Evolutionary conservation across 2,888 invertebrate species (phyloP).

Genomic region (Selenia dentaria): DNA sequence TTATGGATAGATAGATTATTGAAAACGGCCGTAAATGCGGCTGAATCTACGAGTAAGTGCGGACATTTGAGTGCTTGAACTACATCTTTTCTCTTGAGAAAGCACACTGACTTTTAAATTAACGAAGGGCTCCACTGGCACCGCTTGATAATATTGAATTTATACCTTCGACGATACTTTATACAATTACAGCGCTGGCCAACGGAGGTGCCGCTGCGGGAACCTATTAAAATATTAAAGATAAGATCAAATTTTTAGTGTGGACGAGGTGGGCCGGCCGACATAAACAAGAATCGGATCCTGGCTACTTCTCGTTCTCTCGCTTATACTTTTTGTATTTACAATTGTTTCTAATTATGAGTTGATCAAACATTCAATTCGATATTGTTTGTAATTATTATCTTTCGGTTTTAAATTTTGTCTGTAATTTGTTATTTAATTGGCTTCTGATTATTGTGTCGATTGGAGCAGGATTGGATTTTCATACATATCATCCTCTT

Average conservation of each 20-base stretch:
- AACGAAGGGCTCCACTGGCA: constrained; percentile 36
- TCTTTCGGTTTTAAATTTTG: constrained; percentile 65
- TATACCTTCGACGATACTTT: constrained; percentile 69
- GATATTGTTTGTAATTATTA: constrained; percentile 77
- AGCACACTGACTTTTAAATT: background rate
- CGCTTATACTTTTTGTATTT: constrained; percentile 72
- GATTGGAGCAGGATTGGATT: constrained; percentile 40
- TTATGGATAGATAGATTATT: too few species aligned
- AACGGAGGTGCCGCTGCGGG: constrained; percentile 75
- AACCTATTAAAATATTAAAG: constrained; percentile 82
- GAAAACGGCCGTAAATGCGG: too few species aligned
- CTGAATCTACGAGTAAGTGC: too few species aligned
- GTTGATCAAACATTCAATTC: constrained; percentile 77
- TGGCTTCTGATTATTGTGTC: constrained; percentile 69
- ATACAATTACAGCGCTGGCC: constrained; percentile 75
- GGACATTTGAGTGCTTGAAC: too few species aligned
- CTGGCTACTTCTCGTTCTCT: constrained; percentile 66
- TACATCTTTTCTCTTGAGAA: too few species aligned
- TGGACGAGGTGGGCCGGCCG: constrained; percentile 76
- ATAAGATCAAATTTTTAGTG: constrained; percentile 80
- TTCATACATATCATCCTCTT: too few species aligned
- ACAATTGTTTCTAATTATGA: constrained; percentile 81
- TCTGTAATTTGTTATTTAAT: constrained; percentile 77
- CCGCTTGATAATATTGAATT: constrained; percentile 67
- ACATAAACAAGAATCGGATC: constrained; percentile 70